Percentiles rank a stretch among this genome's conserved stretches.
Evolutionary conservation across 2,797 vertebrate species (phyloP).

Genomic region (Mormyrops boulengeri): DNA sequence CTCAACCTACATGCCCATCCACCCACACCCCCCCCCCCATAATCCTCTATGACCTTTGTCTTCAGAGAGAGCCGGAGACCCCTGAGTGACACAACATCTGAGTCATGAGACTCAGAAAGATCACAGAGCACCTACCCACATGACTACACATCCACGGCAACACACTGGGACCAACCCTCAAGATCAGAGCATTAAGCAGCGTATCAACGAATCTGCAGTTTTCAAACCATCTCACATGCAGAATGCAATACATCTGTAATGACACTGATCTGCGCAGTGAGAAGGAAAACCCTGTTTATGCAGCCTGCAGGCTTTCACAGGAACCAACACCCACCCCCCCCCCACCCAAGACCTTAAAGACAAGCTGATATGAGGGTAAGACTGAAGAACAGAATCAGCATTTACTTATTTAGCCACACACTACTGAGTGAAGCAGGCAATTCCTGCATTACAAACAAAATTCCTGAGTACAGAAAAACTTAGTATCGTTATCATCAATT

Average conservation of each 20-base stretch:
- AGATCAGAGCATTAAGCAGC: background rate
- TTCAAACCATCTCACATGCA: background rate
- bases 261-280: background rate
- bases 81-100: background rate
- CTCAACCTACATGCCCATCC: background rate
- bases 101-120: background rate
- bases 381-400: background rate
- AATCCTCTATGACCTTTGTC: constrained; percentile 18
- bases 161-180: background rate
- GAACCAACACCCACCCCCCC: background rate
- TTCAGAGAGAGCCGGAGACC: background rate
- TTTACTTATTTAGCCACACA: background rate
- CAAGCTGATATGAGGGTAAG: background rate
- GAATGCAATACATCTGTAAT: background rate
- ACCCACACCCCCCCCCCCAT: no score
- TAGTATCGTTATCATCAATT: background rate
- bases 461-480: background rate
- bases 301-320: background rate
- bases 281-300: background rate
- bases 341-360: background rate
- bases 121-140: background rate
- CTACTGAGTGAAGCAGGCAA: background rate
- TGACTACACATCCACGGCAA: background rate
- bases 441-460: background rate
- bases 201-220: background rate